Percentiles rank a stretch among this genome's conserved stretches.
Evolutionary conservation across 2,888 invertebrate genomes (phyloP).

Genomic region (Lochmaea capreae): DNA sequence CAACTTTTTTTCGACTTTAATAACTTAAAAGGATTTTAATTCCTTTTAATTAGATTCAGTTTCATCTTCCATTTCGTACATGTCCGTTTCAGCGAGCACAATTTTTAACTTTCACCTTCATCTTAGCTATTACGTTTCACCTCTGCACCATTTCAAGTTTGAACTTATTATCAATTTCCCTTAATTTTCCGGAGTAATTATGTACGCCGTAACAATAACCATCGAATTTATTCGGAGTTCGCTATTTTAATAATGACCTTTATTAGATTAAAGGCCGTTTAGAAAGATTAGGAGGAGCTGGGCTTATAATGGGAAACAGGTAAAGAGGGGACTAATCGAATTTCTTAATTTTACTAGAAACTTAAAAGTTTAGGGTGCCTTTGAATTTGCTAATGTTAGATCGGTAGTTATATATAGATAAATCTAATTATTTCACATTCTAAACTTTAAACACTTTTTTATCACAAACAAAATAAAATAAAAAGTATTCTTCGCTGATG

Average conservation of each 20-base stretch:
- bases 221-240: constrained; percentile 57
- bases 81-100: constrained; percentile 32
- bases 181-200: constrained; percentile 57
- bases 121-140: constrained; percentile 58
- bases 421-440: no score
- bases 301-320: constrained; percentile 55
- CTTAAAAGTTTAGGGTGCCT: constrained; percentile 54
- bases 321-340: constrained; percentile 58
- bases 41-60: constrained; percentile 23
- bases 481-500: no score
- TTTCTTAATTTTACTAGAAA: constrained; percentile 56
- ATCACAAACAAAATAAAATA: no score
- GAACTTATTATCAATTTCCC: constrained; percentile 59
- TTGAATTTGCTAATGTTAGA: constrained; percentile 51
- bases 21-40: constrained; percentile 28
- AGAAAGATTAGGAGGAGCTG: constrained; percentile 56
- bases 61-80: constrained; percentile 31
- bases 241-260: constrained; percentile 59
- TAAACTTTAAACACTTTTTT: no score
- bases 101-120: constrained; percentile 55
- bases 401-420: constrained; percentile 32
- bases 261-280: constrained; percentile 60
- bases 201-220: constrained; percentile 59
- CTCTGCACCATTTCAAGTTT: constrained; percentile 52
- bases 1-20: constrained; percentile 7